A percentile compares a stretch with the other conserved stretches of the same genome.
These are phyloP conservation scores for Clistopyga incitator DNA, from an alignment of 2,888 invertebrate genomes.

Conservation along the genomic window DNA sequence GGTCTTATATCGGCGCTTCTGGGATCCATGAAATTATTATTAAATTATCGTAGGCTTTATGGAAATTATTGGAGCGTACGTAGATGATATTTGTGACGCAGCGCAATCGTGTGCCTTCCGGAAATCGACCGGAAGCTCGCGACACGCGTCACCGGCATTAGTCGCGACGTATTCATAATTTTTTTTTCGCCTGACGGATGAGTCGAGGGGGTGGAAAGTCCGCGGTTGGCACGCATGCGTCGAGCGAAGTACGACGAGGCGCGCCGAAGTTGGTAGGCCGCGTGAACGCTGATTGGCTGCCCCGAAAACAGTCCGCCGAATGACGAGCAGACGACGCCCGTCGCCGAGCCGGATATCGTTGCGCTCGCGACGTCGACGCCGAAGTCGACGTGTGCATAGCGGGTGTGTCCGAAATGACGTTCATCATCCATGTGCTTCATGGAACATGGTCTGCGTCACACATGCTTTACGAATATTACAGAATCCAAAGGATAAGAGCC, in stretches of 20 bases:
- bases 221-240: not conserved
- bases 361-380: slow-evolving; percentile 67
- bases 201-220: not conserved
- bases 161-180: slow-evolving; percentile 8
- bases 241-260: slow-evolving; percentile 20
- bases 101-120: slow-evolving; percentile 16
- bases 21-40: not conserved
- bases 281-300: slow-evolving; percentile 20
- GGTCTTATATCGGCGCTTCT: no score
- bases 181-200: slow-evolving; percentile 2
- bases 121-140: slow-evolving; percentile 48
- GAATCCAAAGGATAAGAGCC: slow-evolving; percentile 42
- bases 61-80: not conserved
- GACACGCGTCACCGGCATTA: slow-evolving; percentile 40
- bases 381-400: slow-evolving; percentile 14
- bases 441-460: slow-evolving; percentile 52
- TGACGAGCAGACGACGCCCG: slow-evolving; percentile 73
- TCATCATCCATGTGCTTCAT: slow-evolving; percentile 9
- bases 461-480: slow-evolving; percentile 60
- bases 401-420: slow-evolving; percentile 22
- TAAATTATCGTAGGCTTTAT: not conserved
- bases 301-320: slow-evolving; percentile 69
- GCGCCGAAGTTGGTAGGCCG: not conserved
- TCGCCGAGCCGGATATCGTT: slow-evolving; percentile 69
- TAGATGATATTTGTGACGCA: not conserved